A percentile compares a stretch with the other conserved stretches of the same genome.
phyloP scores from a whole-genome alignment of 2,113 vertebrate species.

The Gadus macrocephalus region DNA sequence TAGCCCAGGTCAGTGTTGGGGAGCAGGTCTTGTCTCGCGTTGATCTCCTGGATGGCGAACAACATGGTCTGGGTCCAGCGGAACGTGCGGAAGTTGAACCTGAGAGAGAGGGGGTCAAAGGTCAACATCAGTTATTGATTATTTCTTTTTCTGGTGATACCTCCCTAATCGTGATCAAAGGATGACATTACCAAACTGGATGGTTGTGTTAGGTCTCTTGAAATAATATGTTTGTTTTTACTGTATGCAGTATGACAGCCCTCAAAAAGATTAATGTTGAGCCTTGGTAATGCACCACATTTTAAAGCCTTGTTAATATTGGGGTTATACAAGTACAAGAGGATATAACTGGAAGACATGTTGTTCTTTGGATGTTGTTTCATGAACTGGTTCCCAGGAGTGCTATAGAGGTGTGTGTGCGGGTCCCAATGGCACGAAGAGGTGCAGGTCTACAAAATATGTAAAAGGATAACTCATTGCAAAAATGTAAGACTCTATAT shows the following conservation, averaged over 20 bases:
- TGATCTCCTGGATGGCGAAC: slow-evolving; percentile 81
- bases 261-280: too few species aligned
- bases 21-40: slow-evolving; percentile 65
- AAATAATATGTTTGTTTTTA: neutral
- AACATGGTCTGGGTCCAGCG: slow-evolving; percentile 84
- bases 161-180: neutral
- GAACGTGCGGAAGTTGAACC: slow-evolving; percentile 82
- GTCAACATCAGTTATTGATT: neutral
- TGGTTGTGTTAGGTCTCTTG: neutral
- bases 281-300: too few species aligned
- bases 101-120: slow-evolving; percentile 37
- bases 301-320: too few species aligned
- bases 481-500: neutral
- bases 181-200: too few species aligned
- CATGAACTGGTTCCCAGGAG: too few species aligned
- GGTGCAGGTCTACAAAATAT: neutral
- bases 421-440: neutral
- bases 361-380: too few species aligned
- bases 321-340: too few species aligned
- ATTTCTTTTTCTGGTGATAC: neutral
- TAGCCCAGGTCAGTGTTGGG: slow-evolving; percentile 77
- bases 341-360: too few species aligned
- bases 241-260: too few species aligned
- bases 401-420: too few species aligned
- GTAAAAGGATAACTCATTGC: neutral